Evolutionary conservation across 2,113 vertebrate species (phyloP).

Genomic region (Antechinus stuartii): DNA sequence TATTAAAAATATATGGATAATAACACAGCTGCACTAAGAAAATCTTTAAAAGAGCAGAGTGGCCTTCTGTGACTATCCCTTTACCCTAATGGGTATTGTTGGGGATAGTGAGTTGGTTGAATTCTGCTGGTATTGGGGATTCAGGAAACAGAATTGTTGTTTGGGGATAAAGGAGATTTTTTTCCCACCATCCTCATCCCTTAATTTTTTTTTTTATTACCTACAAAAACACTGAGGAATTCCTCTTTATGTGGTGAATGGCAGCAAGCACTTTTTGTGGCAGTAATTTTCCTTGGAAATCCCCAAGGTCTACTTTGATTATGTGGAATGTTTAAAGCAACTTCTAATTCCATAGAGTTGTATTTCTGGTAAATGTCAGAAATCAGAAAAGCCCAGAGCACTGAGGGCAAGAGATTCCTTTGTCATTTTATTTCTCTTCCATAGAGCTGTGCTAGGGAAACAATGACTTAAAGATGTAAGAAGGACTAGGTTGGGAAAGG

Average conservation of each 20-base stretch:
- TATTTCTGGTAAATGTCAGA: conserved; percentile 59
- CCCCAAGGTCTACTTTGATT: conserved; percentile 45
- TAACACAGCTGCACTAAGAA: conserved; percentile 64
- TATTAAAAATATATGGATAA: conserved; percentile 75
- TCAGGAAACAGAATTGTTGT: conserved; percentile 25
- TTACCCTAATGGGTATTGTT: not conserved
- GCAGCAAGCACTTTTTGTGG: conserved; percentile 5
- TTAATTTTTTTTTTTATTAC: conserved; percentile 16
- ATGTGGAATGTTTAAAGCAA: conserved; percentile 60
- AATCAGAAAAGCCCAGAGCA: not conserved
- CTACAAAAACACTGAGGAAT: conserved; percentile 30
- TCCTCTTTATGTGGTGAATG: conserved; percentile 47
- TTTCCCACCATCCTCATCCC: not conserved
- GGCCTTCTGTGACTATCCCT: not conserved
- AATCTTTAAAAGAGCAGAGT: conserved; percentile 54
- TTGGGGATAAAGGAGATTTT: conserved; percentile 25
- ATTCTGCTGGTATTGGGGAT: conserved; percentile 19
- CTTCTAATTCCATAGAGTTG: conserved; percentile 48
- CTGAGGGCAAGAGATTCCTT: not conserved
- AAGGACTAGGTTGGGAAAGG: not conserved
- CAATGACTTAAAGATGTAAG: not conserved
- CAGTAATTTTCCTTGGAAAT: conserved; percentile 55
- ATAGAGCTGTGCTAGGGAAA: not conserved
- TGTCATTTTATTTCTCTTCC: not conserved
- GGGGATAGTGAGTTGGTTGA: not conserved